These are phyloP conservation scores for Liopterus haemorrhoidalis DNA, from an alignment of 2,888 invertebrate species.

Conservation along the genomic window DNA sequence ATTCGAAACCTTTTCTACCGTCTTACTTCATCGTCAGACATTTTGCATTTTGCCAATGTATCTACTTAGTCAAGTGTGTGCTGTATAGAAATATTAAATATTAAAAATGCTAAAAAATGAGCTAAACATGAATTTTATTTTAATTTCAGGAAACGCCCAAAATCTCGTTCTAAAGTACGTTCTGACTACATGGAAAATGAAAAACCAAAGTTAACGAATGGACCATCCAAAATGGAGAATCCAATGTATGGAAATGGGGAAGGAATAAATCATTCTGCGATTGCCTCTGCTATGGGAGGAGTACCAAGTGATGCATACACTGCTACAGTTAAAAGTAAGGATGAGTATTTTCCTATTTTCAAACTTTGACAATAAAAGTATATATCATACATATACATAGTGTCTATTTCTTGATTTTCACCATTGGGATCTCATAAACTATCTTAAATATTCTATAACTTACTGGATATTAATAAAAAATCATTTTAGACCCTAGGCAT, in stretches of 20 bases:
- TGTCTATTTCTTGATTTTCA: conserved; percentile 3
- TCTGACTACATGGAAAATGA: conserved; percentile 42
- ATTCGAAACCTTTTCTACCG: too few relatives aligned
- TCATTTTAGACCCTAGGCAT: too few relatives aligned
- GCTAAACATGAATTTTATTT: conserved; percentile 1
- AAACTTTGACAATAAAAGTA: neutral
- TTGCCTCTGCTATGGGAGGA: conserved; percentile 44
- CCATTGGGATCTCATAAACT: neutral
- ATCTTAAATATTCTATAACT: neutral
- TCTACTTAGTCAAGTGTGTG: too few relatives aligned
- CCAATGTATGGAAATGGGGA: conserved; percentile 41
- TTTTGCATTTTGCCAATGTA: too few relatives aligned
- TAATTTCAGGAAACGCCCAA: conserved; percentile 38
- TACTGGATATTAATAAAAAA: too few relatives aligned
- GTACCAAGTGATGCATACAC: conserved; percentile 50
- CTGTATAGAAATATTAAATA: too few relatives aligned
- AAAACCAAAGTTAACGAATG: conserved; percentile 31
- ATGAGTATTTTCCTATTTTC: conserved; percentile 9
- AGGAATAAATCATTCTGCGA: conserved; percentile 35
- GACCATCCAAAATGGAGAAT: conserved; percentile 38
- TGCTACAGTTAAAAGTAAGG: conserved; percentile 55
- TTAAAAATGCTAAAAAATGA: too few relatives aligned
- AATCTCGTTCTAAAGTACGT: conserved; percentile 40
- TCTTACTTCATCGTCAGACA: too few relatives aligned
- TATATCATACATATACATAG: neutral